Percentiles rank a stretch among this genome's conserved stretches.
Evolutionary conservation across 2,113 vertebrate species (phyloP).

Genomic region (Nannobrachium achirus): DNA sequence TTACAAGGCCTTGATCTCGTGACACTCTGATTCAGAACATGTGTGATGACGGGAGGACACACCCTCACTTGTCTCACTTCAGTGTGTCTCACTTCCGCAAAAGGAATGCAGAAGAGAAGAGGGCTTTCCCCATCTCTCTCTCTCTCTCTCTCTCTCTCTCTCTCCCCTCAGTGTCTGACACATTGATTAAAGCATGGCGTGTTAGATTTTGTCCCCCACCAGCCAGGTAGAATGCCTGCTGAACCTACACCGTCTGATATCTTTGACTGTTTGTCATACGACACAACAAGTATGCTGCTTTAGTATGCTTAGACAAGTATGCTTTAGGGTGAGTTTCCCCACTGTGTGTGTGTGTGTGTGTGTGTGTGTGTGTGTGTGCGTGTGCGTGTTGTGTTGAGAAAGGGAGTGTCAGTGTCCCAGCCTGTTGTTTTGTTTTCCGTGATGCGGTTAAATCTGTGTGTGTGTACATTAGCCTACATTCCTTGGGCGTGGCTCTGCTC

Average conservation of each 20-base stretch:
- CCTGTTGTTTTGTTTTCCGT: background rate
- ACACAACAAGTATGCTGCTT: slow-evolving; percentile 24
- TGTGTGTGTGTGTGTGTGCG: background rate
- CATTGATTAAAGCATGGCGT: slow-evolving; percentile 18
- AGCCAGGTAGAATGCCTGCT: slow-evolving; percentile 10
- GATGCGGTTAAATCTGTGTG: background rate
- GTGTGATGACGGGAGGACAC: too few species aligned
- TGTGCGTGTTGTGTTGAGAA: slow-evolving; percentile 5
- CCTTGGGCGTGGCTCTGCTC: slow-evolving; percentile 39
- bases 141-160: background rate
- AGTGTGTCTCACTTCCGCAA: slow-evolving; percentile 19
- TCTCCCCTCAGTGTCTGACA: slow-evolving; percentile 23
- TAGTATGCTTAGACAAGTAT: too few species aligned
- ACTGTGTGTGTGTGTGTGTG: slow-evolving; percentile 7
- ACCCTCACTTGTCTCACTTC: too few species aligned
- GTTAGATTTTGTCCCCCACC: background rate
- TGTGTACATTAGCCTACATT: slow-evolving; percentile 1
- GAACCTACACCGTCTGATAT: slow-evolving; percentile 25
- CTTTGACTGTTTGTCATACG: slow-evolving; percentile 25
- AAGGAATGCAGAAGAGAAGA: slow-evolving; percentile 1
- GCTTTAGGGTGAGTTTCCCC: too few species aligned
- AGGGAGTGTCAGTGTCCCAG: too few species aligned
- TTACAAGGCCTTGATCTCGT: too few species aligned
- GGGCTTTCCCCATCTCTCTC: slow-evolving; percentile 49
- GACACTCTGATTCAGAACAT: slow-evolving; percentile 59